These are phyloP conservation scores for Drosophila prostipennis DNA, from an alignment of 2,888 invertebrate genomes.

Conservation along the genomic window DNA sequence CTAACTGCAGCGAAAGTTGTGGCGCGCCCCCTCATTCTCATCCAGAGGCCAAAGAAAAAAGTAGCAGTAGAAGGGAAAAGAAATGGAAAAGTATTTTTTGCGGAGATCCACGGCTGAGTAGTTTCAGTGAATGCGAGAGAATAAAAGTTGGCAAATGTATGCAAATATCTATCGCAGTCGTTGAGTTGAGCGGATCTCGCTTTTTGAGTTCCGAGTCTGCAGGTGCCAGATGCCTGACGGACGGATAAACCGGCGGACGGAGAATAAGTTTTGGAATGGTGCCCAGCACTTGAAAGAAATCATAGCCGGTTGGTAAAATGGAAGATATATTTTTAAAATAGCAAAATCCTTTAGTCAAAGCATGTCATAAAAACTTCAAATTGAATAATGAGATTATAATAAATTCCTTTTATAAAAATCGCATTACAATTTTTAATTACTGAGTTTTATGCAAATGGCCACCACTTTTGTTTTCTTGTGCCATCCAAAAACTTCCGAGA, in stretches of 20 bases:
- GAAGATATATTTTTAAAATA: no score
- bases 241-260: conserved; percentile 26
- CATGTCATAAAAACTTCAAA: no score
- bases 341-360: no score
- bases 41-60: conserved; percentile 1
- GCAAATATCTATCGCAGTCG: conserved; percentile 65
- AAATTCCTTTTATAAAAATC: no score
- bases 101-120: conserved; percentile 42
- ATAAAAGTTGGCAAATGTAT: conserved; percentile 71
- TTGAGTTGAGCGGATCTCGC: conserved; percentile 47
- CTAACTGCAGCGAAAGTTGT: conserved; percentile 43
- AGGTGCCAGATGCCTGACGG: conserved; percentile 67
- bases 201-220: conserved; percentile 40
- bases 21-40: not conserved
- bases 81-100: conserved; percentile 38
- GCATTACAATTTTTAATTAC: no score
- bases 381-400: no score
- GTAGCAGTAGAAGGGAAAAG: conserved; percentile 24
- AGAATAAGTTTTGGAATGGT: not conserved
- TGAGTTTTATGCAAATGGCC: no score
- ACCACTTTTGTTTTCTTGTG: no score
- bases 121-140: conserved; percentile 41
- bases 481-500: no score
- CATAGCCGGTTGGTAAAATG: no score
- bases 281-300: not conserved